These are phyloP conservation scores for Brachyalestes nurse DNA, from an alignment of 2,797 vertebrate genomes.

Conservation along the genomic window DNA sequence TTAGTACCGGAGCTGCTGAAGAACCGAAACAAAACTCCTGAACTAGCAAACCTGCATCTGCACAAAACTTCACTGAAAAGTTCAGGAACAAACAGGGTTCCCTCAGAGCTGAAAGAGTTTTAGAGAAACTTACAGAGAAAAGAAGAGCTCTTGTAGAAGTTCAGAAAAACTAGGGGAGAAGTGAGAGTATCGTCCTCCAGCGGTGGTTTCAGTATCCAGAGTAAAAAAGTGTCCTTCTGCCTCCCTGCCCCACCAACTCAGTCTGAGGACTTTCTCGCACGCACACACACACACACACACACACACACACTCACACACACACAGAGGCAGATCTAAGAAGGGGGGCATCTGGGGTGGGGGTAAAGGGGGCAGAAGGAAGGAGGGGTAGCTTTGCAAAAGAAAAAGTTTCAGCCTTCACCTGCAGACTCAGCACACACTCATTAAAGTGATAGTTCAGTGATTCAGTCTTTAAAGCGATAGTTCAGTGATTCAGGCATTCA, in stretches of 20 bases:
- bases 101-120: no score
- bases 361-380: conserved; percentile 51
- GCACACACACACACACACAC: background rate
- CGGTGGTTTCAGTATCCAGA: background rate
- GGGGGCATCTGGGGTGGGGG: conserved; percentile 52
- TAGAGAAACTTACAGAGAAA: no score
- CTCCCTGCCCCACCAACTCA: background rate
- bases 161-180: background rate
- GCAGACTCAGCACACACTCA: conserved; percentile 28
- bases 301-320: background rate
- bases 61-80: background rate
- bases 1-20: background rate
- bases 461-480: no score
- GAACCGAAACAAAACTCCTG: background rate
- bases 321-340: conserved; percentile 66
- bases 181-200: background rate
- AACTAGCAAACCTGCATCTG: background rate
- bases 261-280: background rate
- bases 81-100: background rate
- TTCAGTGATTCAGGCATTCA: no score
- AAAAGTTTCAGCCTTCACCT: conserved; percentile 55
- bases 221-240: background rate
- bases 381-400: conserved; percentile 40
- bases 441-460: background rate
- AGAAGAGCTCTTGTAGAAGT: background rate